Evolutionary conservation across 2,888 invertebrate species (phyloP), one percentile per base, ranked within the genome.

Genomic region (Pseudanteris insignis): DNA sequence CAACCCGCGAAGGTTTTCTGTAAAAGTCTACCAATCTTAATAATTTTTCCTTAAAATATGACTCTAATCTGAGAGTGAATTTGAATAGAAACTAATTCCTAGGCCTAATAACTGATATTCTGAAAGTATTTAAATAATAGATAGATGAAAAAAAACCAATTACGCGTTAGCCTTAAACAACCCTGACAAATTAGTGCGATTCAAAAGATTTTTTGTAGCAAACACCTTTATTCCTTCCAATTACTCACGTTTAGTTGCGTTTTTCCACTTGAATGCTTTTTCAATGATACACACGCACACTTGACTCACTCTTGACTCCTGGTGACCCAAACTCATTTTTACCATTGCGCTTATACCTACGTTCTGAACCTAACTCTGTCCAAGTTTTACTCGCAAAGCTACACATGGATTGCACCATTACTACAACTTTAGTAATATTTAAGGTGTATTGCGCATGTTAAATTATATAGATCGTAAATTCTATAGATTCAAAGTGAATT

Each of bases 231-330:
- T 69, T 67, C 67, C 70, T 70, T 74, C 77, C 78, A 79, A 79
- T 79, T 79, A 79, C 79, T 78, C 76, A 74, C 74, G 71, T 79
- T 78, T 77, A 78, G 78, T 78, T 76, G 73, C 78, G 72, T 78
- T 79, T 79, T 79, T 79, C 77, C 76, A 73, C 74, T 69, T 75
- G 77, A 78, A 77, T 77, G 72, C 75, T 65, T 75, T 71, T 69
- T 78, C 72, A 73, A 77, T 76, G 76, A 78, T 78, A 76, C 72
- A 73, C 72, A 76, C 73, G 70, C 70, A 66, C 72, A 74, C 76
- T 75, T 44, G 44, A 50, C 44, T 33, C 50, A 40, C 50, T 50
- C 46, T 76, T 66, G 70, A 73, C 74, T 75, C 75, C 78, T 74
- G 75, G 76, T 74, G 76, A 76, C 72, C 74, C 71, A 69, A 76